Evolutionary conservation across 2,797 vertebrate genomes (phyloP).

Genomic region (Enteromius unitaeniatus): DNA sequence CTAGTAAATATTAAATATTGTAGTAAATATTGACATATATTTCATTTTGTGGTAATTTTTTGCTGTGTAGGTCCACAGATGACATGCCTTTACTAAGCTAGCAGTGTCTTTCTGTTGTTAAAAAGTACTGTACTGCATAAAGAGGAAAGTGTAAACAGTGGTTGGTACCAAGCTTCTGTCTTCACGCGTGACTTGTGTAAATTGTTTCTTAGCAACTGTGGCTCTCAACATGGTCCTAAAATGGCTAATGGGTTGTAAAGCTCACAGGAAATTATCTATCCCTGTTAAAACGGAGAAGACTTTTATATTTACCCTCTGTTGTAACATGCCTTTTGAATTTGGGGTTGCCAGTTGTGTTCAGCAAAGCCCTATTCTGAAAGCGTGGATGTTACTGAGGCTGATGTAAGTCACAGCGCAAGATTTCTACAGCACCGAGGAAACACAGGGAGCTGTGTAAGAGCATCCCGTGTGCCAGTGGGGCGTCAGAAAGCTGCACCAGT

Average conservation of each 20-base stretch:
- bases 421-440: conserved; percentile 28
- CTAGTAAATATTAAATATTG: no score
- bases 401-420: conserved; percentile 19
- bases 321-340: neutral
- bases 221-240: conserved; percentile 14
- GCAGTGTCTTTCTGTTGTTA: neutral
- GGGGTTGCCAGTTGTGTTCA: neutral
- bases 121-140: neutral
- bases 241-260: conserved; percentile 35
- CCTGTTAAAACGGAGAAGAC: neutral
- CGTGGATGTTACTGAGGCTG: neutral
- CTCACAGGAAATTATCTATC: conserved; percentile 20
- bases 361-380: neutral
- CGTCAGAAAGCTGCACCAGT: conserved; percentile 27
- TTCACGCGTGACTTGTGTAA: conserved; percentile 25
- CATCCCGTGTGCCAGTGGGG: no score
- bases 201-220: conserved; percentile 54
- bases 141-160: conserved; percentile 4
- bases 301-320: neutral
- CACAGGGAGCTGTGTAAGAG: conserved; percentile 9
- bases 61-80: neutral
- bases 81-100: conserved; percentile 15
- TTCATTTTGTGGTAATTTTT: no score
- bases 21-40: no score
- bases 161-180: conserved; percentile 19